Base-by-base conservation (phyloP, 2,888 invertebrate species). In the Pollenia angustigena region DNA sequence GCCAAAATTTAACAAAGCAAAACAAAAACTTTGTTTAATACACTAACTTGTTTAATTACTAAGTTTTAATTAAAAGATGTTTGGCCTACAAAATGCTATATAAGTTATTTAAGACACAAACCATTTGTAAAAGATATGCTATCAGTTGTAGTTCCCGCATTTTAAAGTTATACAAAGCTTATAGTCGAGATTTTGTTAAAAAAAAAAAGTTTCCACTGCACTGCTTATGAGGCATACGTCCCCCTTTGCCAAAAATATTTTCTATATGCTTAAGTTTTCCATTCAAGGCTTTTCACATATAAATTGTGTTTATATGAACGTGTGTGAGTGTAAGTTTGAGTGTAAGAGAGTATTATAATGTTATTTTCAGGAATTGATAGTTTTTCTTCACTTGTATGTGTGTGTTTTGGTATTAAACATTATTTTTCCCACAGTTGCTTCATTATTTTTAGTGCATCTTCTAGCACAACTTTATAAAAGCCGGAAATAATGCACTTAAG, bases 401-500 rank as follows among this genome's bases (percentile, higher is more conserved):
- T 66, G 9, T 74, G 32, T 72, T 46, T 79, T 68, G 48, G 11
- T 71, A 44, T 72, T 48, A 23, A 18, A 66, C 42, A 40, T 56
- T 62, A 60, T 84, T 60, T 82, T 81, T 50, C 16, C 56, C 23
- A 32, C 32, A 64, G 32, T 62, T 71, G 62, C 54, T 81, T 60
- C 32, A 71, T 83, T 80, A 82, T 84, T 62, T 72, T 80, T 83
- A 72, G 75, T 68, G 81, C 87, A 88, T 84, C 88, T 84, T 80
- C 72, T 78, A 85, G 88, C 81, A 81, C 89, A 90, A 90, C 87
- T 89, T 90, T 90, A 88, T 89, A 90, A 90, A 90, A 90, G 90
- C 90, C 90, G 90, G 90, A 90, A 90, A 90, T 90, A 90, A 90
- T 90, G 90, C 90, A 90, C 90, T 90, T 90, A 90, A 84, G 68